Base-by-base conservation (phyloP, 1,140 invertebrate species). In the Drosophila nigrodunni region DNA sequence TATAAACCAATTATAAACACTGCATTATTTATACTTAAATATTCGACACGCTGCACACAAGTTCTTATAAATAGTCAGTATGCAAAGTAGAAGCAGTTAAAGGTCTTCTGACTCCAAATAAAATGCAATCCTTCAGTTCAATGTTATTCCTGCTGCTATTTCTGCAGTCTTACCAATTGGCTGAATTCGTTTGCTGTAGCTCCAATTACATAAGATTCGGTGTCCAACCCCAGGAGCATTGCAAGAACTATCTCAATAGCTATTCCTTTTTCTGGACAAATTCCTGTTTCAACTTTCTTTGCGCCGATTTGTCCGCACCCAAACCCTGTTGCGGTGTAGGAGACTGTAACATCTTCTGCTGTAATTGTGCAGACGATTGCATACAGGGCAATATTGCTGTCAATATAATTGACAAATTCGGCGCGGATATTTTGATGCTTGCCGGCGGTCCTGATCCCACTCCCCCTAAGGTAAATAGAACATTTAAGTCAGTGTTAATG, bases 341-440 rank as follows among this genome's bases (percentile, higher is more conserved):
- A 8, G 35, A 13, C 1, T 70, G 67, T 39, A 54, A 70, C 25
- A 18, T 54, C 0, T 70, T 70, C 9, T 59, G 67, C 18, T 67
- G 64, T 41, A 47, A 47, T 35, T 62, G 46, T 43, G 21, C 7
- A n/a, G 10, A 11, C 8, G 49, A 25, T 25, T 50, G 49, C 5
- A 25, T 50, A 30, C 9, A 11, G n/a, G 49, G 49, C 4, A 21
- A 25, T 7, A 7, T 50, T 50, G 15, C 3, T 7, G 13, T 3
- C 2, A 18, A 15, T 2, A 18, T 47, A 21, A 18, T 47, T 2
- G 44, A 15, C 7, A 18, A n/a, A 6, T 44, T n/a, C 11, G 41
- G 41, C n/a, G 15, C 41, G 5, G n/a, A 44, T 44, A 44, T 44
- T n/a, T 13, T 11, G 5, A 44, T 44, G n/a, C 4, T 39, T 9